These are phyloP conservation scores for Actias luna DNA, from an alignment of 2,888 invertebrate species.

Conservation along the genomic window DNA sequence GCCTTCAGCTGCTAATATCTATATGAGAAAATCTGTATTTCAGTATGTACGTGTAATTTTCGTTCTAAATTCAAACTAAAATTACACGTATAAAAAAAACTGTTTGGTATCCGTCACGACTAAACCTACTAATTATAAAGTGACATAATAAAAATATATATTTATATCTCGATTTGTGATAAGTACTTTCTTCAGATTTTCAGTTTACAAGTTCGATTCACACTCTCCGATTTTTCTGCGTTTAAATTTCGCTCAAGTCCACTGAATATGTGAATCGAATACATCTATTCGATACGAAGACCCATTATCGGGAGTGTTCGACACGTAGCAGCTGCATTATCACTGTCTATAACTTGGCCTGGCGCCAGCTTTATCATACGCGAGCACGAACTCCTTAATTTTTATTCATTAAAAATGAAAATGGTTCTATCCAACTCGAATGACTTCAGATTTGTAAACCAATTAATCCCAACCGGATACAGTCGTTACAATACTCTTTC, in stretches of 20 bases:
- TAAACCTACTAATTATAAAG: too few relatives aligned
- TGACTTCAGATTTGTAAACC: too few relatives aligned
- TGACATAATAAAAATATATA: too few relatives aligned
- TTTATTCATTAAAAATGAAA: neutral
- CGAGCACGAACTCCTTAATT: neutral
- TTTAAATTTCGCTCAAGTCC: neutral
- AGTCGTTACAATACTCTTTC: too few relatives aligned
- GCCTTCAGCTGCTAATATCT: too few relatives aligned
- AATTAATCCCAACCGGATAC: too few relatives aligned
- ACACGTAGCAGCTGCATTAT: conserved; percentile 13
- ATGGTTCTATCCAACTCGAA: too few relatives aligned
- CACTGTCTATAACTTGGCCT: conserved; percentile 11
- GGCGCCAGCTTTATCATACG: conserved; percentile 13
- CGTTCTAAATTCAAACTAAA: too few relatives aligned
- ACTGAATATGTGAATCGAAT: neutral
- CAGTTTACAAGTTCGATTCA: neutral
- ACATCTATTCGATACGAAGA: neutral
- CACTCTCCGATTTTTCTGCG: neutral
- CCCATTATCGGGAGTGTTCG: conserved; percentile 9
- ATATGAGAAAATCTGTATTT: too few relatives aligned
- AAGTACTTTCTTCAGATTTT: neutral
- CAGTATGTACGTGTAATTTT: too few relatives aligned
- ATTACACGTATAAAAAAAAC: too few relatives aligned
- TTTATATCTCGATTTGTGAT: neutral
- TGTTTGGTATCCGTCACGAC: too few relatives aligned